Evolutionary conservation across 2,888 invertebrate genomes (phyloP).

Genomic region (Sinodicranocentrus sp.): DNA sequence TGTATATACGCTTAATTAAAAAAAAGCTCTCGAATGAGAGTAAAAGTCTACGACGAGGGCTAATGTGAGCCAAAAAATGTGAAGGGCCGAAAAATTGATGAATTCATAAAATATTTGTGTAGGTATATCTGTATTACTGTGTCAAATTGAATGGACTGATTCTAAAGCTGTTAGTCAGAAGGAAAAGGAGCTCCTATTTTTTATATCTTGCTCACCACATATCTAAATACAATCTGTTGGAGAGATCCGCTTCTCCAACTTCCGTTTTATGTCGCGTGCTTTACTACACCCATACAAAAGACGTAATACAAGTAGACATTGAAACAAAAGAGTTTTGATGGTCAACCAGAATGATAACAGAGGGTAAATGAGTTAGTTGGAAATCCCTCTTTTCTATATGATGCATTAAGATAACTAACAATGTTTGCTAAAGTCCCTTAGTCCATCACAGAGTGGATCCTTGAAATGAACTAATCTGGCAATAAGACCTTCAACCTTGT

Average conservation of each 20-base stretch:
- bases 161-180: neutral
- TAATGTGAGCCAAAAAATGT: neutral
- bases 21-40: neutral
- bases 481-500: conserved; percentile 53
- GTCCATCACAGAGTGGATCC: conserved; percentile 24
- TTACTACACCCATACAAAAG: neutral
- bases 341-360: conserved; percentile 56
- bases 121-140: neutral
- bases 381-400: conserved; percentile 15
- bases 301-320: conserved; percentile 26
- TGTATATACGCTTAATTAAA: neutral
- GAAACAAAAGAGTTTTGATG: conserved; percentile 45
- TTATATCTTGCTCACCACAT: too few species aligned
- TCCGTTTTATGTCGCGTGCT: conserved; percentile 29
- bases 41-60: neutral
- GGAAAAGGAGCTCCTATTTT: neutral
- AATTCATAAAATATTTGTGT: neutral
- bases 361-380: neutral
- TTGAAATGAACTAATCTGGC: conserved; percentile 52
- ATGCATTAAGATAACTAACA: conserved; percentile 33
- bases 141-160: conserved; percentile 2
- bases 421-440: conserved; percentile 34
- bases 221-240: too few species aligned
- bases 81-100: conserved; percentile 7
- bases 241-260: conserved; percentile 18